These are phyloP conservation scores for Octopus bimaculoides DNA, from an alignment of 1,140 invertebrate species.

Conservation along the genomic window DNA sequence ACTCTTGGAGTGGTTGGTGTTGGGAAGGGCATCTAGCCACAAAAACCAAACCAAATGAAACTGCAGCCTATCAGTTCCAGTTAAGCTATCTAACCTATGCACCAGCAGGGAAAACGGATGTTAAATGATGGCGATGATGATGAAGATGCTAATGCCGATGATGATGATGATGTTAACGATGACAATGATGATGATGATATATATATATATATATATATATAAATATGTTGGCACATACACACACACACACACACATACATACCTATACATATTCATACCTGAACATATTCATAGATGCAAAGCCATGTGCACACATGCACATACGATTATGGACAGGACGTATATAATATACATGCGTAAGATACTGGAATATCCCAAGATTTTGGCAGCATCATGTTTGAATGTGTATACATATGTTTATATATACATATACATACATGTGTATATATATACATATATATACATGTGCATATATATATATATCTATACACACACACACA, in stretches of 20 bases:
- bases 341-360: too few species aligned
- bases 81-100: too few species aligned
- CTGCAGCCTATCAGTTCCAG: too few species aligned
- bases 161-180: too few species aligned
- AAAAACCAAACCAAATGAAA: too few species aligned
- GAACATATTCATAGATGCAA: neutral
- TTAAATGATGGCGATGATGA: too few species aligned
- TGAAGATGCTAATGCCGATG: too few species aligned
- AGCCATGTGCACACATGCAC: neutral
- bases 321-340: neutral
- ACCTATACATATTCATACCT: neutral
- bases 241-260: neutral
- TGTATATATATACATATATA: neutral
- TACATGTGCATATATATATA: neutral
- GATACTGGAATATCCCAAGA: too few species aligned
- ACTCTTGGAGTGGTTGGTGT: too few species aligned
- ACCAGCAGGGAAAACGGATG: too few species aligned
- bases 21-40: too few species aligned
- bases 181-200: neutral
- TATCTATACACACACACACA: neutral
- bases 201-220: neutral
- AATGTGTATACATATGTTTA: neutral
- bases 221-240: neutral
- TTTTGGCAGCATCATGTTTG: too few species aligned
- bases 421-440: neutral